phyloP scores from a whole-genome alignment of 2,113 vertebrate genomes.

The Heterotis niloticus region DNA sequence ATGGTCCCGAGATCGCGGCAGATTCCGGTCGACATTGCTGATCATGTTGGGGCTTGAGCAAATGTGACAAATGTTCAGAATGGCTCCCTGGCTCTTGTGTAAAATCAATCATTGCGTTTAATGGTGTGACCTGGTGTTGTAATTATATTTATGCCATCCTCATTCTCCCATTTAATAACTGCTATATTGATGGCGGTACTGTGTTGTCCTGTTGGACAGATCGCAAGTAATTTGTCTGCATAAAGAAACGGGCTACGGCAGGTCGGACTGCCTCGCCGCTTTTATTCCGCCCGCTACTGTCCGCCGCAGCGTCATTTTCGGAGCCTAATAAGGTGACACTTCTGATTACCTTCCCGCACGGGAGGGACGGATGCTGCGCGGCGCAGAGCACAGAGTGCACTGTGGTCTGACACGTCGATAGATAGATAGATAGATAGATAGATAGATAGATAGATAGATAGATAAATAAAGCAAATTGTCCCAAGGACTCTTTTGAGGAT shows the following conservation, averaged over 20 bases:
- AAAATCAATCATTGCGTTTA: not conserved
- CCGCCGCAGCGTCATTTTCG: not conserved
- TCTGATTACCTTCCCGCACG: constrained; percentile 9
- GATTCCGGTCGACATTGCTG: too few relatives aligned
- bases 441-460: not conserved
- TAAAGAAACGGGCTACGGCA: not conserved
- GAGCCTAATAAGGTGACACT: constrained; percentile 19
- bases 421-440: not conserved
- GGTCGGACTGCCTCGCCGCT: constrained; percentile 6
- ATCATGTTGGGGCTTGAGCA: too few relatives aligned
- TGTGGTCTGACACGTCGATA: not conserved
- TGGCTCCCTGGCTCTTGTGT: not conserved
- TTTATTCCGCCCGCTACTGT: constrained; percentile 16
- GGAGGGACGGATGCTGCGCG: not conserved
- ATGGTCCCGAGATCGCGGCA: too few relatives aligned
- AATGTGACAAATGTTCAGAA: too few relatives aligned
- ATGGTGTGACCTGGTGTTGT: constrained; percentile 8
- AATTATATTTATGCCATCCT: constrained; percentile 18
- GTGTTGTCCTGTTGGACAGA: constrained; percentile 9
- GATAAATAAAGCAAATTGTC: not conserved
- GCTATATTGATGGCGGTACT: not conserved
- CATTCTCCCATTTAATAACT: constrained; percentile 4
- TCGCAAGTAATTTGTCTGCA: constrained; percentile 16
- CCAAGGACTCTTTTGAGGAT: not conserved
- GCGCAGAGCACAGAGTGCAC: not conserved